A percentile compares a stretch with the other conserved stretches of the same genome.
These are phyloP conservation scores for Ursus arctos DNA, from an alignment of 2,113 vertebrate species.

Conservation along the genomic window DNA sequence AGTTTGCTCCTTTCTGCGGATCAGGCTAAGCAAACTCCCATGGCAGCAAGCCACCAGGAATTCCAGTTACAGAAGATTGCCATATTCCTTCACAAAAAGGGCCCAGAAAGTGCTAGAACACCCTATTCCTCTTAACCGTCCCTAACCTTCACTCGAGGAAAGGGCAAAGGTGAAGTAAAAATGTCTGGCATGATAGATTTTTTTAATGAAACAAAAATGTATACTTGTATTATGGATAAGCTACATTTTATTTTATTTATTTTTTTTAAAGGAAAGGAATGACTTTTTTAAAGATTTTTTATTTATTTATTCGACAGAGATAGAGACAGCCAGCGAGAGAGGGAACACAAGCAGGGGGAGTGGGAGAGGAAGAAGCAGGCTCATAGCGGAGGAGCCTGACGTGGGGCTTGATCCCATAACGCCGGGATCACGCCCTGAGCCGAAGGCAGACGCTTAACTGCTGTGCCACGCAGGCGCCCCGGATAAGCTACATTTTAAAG, in stretches of 20 bases:
- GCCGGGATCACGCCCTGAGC: too few relatives aligned
- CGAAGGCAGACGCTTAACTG: too few relatives aligned
- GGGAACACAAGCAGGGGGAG: too few relatives aligned
- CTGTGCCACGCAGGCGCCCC: too few relatives aligned
- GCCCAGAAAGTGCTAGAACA: background rate
- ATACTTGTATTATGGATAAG: background rate
- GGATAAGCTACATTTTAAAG: constrained; percentile 1
- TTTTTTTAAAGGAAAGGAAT: too few relatives aligned
- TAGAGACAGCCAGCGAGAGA: too few relatives aligned
- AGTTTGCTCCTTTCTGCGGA: constrained; percentile 7
- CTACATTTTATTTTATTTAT: too few relatives aligned
- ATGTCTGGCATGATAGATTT: background rate
- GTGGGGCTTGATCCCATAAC: too few relatives aligned
- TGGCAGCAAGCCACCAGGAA: background rate
- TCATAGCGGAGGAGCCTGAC: too few relatives aligned
- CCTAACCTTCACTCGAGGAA: background rate
- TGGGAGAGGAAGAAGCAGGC: too few relatives aligned
- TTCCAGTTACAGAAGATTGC: background rate
- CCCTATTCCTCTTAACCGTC: background rate
- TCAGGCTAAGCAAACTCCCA: background rate
- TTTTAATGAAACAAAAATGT: constrained; percentile 13
- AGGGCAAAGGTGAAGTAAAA: background rate
- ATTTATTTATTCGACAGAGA: too few relatives aligned
- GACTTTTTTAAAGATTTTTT: too few relatives aligned
- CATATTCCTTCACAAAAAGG: background rate